phyloP scores from a whole-genome alignment of 2,888 invertebrate genomes.

The Rhorus exstirpatorius region DNA sequence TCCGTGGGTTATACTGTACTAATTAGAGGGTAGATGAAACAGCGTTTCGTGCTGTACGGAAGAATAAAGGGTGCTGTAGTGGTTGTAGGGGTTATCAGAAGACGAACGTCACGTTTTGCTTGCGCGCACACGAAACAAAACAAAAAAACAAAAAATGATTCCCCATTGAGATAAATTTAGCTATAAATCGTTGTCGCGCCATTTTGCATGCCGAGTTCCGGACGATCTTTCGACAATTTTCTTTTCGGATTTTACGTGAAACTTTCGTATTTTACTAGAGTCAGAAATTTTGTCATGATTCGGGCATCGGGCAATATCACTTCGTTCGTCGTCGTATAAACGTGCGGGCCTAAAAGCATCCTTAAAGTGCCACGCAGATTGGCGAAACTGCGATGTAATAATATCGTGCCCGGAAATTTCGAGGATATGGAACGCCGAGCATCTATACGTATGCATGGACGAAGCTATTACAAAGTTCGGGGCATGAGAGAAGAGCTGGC shows the following conservation, averaged over 20 bases:
- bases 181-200: too few species aligned
- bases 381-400: constrained; percentile 38
- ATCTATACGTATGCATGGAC: constrained; percentile 23
- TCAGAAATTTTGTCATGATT: neutral
- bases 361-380: constrained; percentile 36
- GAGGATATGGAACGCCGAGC: too few species aligned
- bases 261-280: neutral
- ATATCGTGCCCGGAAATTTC: constrained; percentile 25
- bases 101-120: constrained; percentile 14
- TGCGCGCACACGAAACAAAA: neutral
- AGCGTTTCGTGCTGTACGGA: constrained; percentile 52
- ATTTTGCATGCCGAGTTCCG: too few species aligned
- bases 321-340: constrained; percentile 25
- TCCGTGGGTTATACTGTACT: constrained; percentile 33
- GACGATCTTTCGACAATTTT: too few species aligned
- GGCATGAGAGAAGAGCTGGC: too few species aligned
- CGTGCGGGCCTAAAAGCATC: constrained; percentile 25
- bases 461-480: constrained; percentile 45
- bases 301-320: neutral
- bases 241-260: too few species aligned
- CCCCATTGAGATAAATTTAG: constrained; percentile 40
- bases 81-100: constrained; percentile 19
- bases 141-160: constrained; percentile 30
- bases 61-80: constrained; percentile 35
- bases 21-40: constrained; percentile 61